These are phyloP conservation scores for Coleophora deauratella DNA, from an alignment of 2,888 invertebrate species.

Conservation along the genomic window DNA sequence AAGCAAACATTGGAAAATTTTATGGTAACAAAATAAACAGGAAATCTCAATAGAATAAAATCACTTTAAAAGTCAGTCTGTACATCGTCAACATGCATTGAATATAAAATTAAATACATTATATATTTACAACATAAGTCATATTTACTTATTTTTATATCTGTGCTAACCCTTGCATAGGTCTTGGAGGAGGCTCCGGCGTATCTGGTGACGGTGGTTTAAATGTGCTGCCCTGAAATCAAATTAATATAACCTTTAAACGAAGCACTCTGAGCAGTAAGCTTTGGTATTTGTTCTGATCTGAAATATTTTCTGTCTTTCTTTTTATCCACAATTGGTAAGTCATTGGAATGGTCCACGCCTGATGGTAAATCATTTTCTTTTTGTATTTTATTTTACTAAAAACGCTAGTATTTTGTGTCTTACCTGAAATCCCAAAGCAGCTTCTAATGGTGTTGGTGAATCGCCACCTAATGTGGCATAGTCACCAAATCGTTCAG, in stretches of 20 bases:
- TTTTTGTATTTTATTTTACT: too few relatives aligned
- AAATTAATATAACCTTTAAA: background rate
- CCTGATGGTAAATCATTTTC: too few relatives aligned
- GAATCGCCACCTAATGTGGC: constrained; percentile 74
- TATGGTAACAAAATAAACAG: constrained; percentile 9
- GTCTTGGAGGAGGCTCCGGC: constrained; percentile 63
- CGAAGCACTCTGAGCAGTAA: too few relatives aligned
- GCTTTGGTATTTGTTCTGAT: too few relatives aligned
- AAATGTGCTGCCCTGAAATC: constrained; percentile 78
- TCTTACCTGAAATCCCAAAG: constrained; percentile 61
- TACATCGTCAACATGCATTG: too few relatives aligned
- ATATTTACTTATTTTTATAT: too few relatives aligned
- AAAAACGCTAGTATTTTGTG: too few relatives aligned
- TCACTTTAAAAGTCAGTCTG: too few relatives aligned
- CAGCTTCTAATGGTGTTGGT: constrained; percentile 58
- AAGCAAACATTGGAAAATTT: constrained; percentile 5
- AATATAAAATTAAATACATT: background rate
- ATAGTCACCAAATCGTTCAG: constrained; percentile 75
- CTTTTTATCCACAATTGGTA: too few relatives aligned
- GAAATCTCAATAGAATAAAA: background rate
- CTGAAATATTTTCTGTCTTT: too few relatives aligned
- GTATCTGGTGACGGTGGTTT: constrained; percentile 77
- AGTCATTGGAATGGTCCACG: too few relatives aligned
- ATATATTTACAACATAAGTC: too few relatives aligned
- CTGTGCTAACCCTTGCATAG: constrained; percentile 44